A percentile compares a stretch with the other conserved stretches of the same genome.
phyloP scores from a whole-genome alignment of 2,888 invertebrate species.

The Argyresthia goedartella region DNA sequence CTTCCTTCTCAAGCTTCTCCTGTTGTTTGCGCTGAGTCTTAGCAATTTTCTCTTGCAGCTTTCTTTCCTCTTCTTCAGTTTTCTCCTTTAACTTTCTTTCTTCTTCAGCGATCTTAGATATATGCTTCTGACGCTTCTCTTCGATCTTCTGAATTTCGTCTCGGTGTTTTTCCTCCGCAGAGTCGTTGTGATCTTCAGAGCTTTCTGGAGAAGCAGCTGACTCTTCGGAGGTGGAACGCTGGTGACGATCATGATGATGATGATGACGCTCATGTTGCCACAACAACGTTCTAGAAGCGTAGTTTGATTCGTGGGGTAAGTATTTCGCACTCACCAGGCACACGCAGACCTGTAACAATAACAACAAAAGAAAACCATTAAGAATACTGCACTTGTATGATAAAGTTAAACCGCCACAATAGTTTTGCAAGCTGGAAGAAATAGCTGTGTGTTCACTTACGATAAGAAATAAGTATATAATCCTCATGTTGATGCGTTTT shows the following conservation, averaged over 20 bases:
- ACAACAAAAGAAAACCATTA: background rate
- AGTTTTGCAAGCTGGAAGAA: background rate
- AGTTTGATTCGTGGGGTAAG: slow-evolving; percentile 38
- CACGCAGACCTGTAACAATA: slow-evolving; percentile 41
- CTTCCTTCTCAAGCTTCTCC: slow-evolving; percentile 28
- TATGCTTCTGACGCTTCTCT: slow-evolving; percentile 25
- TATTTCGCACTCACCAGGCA: slow-evolving; percentile 54
- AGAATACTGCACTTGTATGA: background rate
- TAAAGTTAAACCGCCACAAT: background rate
- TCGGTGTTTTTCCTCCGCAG: slow-evolving; percentile 14
- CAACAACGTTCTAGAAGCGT: slow-evolving; percentile 24
- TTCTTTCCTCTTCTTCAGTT: slow-evolving; percentile 22
- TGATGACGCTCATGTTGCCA: too few species aligned
- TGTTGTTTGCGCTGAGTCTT: slow-evolving; percentile 22
- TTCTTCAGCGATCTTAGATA: slow-evolving; percentile 18
- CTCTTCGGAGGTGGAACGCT: slow-evolving; percentile 33
- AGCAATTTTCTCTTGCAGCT: slow-evolving; percentile 19
- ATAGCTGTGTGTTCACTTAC: slow-evolving; percentile 35
- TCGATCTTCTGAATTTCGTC: slow-evolving; percentile 30
- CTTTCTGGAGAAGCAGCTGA: slow-evolving; percentile 21
- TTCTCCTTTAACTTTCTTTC: slow-evolving; percentile 20
- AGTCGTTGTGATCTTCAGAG: slow-evolving; percentile 15
- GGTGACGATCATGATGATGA: slow-evolving; percentile 17
- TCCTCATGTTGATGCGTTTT: slow-evolving; percentile 41
- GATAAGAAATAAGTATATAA: slow-evolving; percentile 41